A percentile compares a stretch with the other conserved stretches of the same genome.
These are phyloP conservation scores for Myotis findleyi DNA, from an alignment of 2,797 vertebrate species.

Conservation along the genomic window DNA sequence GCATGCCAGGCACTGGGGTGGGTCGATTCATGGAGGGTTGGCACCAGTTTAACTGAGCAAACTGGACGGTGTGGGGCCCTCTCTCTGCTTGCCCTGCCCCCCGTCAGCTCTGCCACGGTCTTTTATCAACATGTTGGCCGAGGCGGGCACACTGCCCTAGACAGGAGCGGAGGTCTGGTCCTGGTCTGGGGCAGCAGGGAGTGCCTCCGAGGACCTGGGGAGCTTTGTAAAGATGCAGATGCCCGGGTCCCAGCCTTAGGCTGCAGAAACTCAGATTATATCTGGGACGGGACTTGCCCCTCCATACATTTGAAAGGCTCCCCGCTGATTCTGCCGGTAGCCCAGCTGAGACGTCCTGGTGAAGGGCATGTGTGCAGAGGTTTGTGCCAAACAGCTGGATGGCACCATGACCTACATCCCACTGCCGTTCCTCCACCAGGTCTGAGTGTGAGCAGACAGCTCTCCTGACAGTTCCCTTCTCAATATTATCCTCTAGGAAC, in stretches of 20 bases:
- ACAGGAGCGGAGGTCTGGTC: neutral
- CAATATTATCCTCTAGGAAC: slow-evolving; percentile 75
- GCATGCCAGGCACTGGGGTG: no score
- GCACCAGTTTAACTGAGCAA: neutral
- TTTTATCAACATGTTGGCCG: neutral
- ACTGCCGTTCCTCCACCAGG: neutral
- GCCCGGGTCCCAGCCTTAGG: neutral
- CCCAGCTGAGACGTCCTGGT: neutral
- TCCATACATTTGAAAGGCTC: neutral
- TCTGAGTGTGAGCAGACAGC: slow-evolving; percentile 48
- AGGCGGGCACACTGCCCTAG: neutral
- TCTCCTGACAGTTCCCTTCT: slow-evolving; percentile 73
- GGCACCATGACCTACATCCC: neutral
- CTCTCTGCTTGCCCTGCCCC: neutral
- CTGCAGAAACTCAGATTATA: neutral
- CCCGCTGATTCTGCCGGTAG: neutral
- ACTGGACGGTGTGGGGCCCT: neutral
- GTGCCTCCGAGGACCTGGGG: neutral
- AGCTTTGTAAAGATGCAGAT: neutral
- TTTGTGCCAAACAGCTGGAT: neutral
- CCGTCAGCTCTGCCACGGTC: neutral
- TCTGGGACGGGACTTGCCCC: neutral
- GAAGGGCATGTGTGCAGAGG: neutral
- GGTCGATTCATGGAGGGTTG: accelerated
- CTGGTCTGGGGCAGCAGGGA: neutral